Base-by-base conservation (phyloP, 2,888 invertebrate species). In the Tinea semifulvella region DNA sequence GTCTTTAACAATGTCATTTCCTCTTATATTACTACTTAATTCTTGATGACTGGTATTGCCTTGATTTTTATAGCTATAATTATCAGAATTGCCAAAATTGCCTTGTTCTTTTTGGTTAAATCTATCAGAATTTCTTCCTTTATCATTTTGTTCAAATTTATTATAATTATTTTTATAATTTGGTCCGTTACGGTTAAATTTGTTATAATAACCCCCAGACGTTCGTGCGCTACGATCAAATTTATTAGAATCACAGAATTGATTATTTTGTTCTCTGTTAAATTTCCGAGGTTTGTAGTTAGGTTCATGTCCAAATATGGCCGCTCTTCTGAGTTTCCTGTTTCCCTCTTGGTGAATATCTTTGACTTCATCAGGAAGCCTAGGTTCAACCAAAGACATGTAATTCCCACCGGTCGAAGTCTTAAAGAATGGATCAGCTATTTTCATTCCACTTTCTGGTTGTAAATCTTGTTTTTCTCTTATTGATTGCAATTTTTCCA, bases 361-460 rank as follows among this genome's bases (percentile, higher is more conserved):
- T 61, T 76, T 79, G 0, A 80, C 49, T 56, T 79, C 77, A 58
- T 82, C 81, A 0, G 79, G 76, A 45, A 60, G 63, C 46, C 77
- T 67, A 0, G 75, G 74, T 47, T 80, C 76, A 16, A 68, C 74
- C 8, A 81, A 51, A 14, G 81, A 72, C 63, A 80, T 63, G 46
- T 82, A 82, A 49, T 68, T 77, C 43, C 67, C 76, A 11, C 82
- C 82, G 1, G 68, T 64, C 13, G 72, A 57, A 10, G 77, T 82
- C 19, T 72, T 68, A 50, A 82, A 82, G 55, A 82, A 82, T 22
- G 80, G 72, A 60, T 82, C 82, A 3, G 71, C 73, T 26, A 71
- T 60, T 59, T 74, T 77, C 44, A 50, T 46, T 5, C 48, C 27
- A 16, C 55, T 31, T 27, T 57, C 72, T 67, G 5, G 46, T 10